These are phyloP conservation scores for Oreochromis niloticus DNA, from an alignment of 2,113 vertebrate species.

Conservation along the genomic window DNA sequence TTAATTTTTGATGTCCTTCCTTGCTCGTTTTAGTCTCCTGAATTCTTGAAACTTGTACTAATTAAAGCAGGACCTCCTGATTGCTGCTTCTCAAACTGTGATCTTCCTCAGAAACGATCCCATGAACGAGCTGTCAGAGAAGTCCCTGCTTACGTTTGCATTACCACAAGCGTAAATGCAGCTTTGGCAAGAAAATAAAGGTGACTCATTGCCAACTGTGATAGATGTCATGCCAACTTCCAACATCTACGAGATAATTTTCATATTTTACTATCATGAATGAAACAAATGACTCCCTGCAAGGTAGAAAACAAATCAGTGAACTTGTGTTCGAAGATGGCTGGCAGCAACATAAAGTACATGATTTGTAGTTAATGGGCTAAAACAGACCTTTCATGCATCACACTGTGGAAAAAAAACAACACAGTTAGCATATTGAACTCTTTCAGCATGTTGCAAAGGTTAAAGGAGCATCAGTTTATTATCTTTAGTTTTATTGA, in stretches of 20 bases:
- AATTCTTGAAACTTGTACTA: background rate
- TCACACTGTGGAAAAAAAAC: background rate
- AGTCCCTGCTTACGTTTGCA: background rate
- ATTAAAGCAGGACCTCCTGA: background rate
- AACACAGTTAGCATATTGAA: background rate
- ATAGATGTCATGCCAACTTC: background rate
- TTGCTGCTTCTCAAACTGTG: background rate
- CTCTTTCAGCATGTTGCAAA: background rate
- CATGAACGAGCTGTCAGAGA: background rate
- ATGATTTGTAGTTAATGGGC: background rate
- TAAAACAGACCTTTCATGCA: background rate
- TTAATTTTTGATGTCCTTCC: background rate
- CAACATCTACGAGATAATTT: background rate
- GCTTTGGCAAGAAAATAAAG: background rate
- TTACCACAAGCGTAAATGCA: background rate
- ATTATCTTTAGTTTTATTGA: background rate
- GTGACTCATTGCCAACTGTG: background rate
- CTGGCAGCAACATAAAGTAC: background rate
- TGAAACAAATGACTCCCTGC: background rate
- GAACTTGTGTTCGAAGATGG: background rate
- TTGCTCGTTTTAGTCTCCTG: background rate
- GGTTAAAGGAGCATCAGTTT: background rate
- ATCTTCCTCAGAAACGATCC: background rate
- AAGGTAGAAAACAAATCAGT: slow-evolving; percentile 1
- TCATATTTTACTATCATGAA: background rate